Conservation (phyloP, 2,797 vertebrate species). For the Cichlasoma orientale region DNA sequence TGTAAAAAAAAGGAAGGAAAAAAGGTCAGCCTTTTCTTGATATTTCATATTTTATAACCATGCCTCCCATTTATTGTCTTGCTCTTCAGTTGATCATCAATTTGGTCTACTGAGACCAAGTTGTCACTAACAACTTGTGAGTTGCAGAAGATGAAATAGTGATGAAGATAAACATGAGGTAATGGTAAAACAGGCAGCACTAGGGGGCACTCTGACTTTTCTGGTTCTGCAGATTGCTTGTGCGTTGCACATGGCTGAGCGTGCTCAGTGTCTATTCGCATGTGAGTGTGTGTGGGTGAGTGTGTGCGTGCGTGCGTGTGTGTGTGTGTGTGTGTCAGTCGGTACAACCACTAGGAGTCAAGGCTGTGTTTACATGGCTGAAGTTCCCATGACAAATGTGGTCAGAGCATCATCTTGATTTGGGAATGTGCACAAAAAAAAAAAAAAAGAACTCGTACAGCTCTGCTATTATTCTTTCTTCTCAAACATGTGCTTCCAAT, state of each 20-base stretch:
- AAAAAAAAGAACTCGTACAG: slow-evolving; percentile 41
- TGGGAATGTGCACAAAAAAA: slow-evolving; percentile 71
- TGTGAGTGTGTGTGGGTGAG: background rate
- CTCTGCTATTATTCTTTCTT: slow-evolving; percentile 81
- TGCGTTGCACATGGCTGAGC: slow-evolving; percentile 20
- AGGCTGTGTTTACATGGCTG: slow-evolving; percentile 80
- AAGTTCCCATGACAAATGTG: slow-evolving; percentile 92
- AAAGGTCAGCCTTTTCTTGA: slow-evolving; percentile 36
- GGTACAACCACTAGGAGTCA: slow-evolving; percentile 48
- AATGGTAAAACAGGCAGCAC: slow-evolving; percentile 57
- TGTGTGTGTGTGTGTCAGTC: slow-evolving; percentile 30
- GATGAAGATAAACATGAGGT: slow-evolving; percentile 22
- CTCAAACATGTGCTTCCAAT: slow-evolving; percentile 91
- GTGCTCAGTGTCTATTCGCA: slow-evolving; percentile 23
- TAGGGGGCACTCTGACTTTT: slow-evolving; percentile 82
- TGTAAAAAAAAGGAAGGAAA: slow-evolving; percentile 1
- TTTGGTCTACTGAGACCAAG: slow-evolving; percentile 40
- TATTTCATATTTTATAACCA: slow-evolving; percentile 54
- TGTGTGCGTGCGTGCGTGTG: background rate
- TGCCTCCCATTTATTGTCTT: slow-evolving; percentile 43
- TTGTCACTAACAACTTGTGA: slow-evolving; percentile 48
- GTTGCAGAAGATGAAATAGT: slow-evolving; percentile 29
- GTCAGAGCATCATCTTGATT: slow-evolving; percentile 86
- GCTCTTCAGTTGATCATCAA: slow-evolving; percentile 39
- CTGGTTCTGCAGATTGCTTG: slow-evolving; percentile 16